Evolutionary conservation across 2,113 vertebrate species (phyloP).

Genomic region (Pogonocichla stellata): DNA sequence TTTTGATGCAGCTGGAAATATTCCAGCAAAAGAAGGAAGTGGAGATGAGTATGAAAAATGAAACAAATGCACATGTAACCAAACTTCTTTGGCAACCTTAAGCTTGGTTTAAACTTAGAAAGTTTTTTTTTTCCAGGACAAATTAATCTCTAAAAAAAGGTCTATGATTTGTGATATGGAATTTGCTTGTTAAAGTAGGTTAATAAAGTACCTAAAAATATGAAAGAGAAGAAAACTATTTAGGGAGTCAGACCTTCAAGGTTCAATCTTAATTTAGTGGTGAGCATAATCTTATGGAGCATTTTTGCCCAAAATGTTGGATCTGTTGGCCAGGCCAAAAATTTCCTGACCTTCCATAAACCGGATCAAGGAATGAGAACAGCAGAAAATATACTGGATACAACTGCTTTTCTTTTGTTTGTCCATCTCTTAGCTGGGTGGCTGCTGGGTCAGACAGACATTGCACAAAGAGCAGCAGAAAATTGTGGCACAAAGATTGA

Average conservation of each 20-base stretch:
- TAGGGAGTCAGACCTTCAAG: not conserved
- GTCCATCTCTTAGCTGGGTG: not conserved
- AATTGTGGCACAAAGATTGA: not conserved
- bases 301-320: not conserved
- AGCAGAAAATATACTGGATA: not conserved
- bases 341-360: not conserved
- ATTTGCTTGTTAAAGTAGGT: not conserved
- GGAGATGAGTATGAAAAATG: not conserved
- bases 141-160: not conserved
- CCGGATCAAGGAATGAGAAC: not conserved
- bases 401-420: not conserved
- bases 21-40: conserved; percentile 12
- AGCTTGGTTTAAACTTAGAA: not conserved
- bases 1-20: not conserved
- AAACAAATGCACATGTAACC: not conserved
- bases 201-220: not conserved
- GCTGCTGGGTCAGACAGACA: not conserved
- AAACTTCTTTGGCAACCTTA: not conserved
- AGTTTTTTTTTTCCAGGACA: not conserved
- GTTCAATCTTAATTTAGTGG: not conserved
- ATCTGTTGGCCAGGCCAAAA: not conserved
- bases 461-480: not conserved
- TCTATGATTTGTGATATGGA: not conserved
- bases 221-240: not conserved
- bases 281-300: not conserved